Evolutionary conservation across 2,888 invertebrate genomes (phyloP).

Genomic region (Rapana venosa): DNA sequence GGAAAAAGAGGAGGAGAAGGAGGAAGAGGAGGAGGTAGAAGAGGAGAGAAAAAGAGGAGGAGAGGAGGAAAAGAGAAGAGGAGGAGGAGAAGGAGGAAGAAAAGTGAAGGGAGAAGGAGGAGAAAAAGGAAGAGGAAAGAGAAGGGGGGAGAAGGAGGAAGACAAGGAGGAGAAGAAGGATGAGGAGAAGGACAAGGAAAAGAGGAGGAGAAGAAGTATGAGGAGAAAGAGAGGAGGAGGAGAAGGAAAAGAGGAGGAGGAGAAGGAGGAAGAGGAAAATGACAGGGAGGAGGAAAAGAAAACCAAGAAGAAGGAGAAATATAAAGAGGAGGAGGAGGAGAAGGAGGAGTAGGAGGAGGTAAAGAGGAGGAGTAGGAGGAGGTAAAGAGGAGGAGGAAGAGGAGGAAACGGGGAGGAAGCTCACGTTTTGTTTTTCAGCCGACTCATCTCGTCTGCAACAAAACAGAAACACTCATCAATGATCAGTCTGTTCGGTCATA

Average conservation of each 20-base stretch:
- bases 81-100: not conserved
- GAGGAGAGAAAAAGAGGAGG: not conserved
- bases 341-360: not conserved
- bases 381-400: not conserved
- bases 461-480: not conserved
- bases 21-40: not conserved
- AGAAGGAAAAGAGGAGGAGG: not conserved
- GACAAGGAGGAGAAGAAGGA: not conserved
- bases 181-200: not conserved
- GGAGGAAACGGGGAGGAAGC: too few species aligned
- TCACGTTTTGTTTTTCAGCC: slow-evolving; percentile 1
- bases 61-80: not conserved
- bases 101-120: not conserved
- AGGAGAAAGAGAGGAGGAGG: not conserved
- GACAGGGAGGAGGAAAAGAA: not conserved
- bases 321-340: not conserved
- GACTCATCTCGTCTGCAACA: slow-evolving; percentile 17
- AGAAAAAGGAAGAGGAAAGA: not conserved
- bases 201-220: not conserved
- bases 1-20: not conserved
- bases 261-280: not conserved
- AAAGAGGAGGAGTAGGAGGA: not conserved
- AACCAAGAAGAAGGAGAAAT: not conserved
- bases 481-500: not conserved
- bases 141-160: not conserved